Conservation (phyloP, 2,797 vertebrate species). For the Scomberomorus guttatus region DNA sequence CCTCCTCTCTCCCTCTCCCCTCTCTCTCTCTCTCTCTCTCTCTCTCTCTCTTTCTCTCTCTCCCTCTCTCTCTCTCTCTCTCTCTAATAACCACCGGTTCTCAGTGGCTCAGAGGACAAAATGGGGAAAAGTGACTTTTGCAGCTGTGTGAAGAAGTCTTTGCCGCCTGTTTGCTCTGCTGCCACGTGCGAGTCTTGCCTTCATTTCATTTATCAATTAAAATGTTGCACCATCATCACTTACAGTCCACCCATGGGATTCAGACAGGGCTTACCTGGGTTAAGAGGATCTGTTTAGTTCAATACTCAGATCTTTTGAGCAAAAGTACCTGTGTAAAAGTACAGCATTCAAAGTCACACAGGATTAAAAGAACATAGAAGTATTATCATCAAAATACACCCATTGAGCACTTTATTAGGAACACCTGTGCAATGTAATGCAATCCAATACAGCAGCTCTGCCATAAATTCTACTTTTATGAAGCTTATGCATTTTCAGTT, state of each 20-base stretch:
- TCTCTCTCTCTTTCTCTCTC: constrained; percentile 32
- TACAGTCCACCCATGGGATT: background rate
- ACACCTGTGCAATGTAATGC: no score
- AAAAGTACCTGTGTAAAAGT: background rate
- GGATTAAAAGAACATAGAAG: no score
- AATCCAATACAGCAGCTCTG: no score
- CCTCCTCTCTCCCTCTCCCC: constrained; percentile 36
- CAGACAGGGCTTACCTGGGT: background rate
- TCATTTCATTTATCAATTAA: constrained; percentile 6
- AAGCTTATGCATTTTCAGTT: no score
- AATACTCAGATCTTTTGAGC: background rate
- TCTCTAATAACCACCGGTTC: constrained; percentile 58
- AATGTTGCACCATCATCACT: no score
- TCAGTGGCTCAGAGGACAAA: constrained; percentile 77
- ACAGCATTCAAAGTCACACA: background rate
- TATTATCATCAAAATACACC: no score
- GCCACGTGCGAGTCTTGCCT: background rate
- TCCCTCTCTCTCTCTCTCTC: constrained; percentile 31
- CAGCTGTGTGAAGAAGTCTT: constrained; percentile 55
- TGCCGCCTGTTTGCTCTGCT: constrained; percentile 21
- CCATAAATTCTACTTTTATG: no score
- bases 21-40: constrained; percentile 51
- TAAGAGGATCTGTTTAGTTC: constrained; percentile 22
- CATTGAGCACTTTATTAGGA: no score
- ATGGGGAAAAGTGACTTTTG: constrained; percentile 74